Evolutionary conservation across 2,888 invertebrate species (phyloP).

Genomic region (Phaedon cochleariae): DNA sequence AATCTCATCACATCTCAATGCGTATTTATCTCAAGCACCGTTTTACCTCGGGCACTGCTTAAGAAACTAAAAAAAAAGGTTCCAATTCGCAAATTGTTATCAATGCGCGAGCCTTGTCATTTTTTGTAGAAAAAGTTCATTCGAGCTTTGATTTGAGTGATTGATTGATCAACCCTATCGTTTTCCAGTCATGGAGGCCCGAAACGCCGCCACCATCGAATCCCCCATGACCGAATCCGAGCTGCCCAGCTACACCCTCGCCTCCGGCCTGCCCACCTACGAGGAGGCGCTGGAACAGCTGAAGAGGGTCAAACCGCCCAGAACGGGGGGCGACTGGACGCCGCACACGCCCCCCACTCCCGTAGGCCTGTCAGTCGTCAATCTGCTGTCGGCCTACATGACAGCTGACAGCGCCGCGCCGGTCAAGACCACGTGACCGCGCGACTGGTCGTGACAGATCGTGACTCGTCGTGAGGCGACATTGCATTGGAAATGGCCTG

Average conservation of each 20-base stretch:
- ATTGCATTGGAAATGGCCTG: background rate
- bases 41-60: no score
- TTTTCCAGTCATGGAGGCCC: constrained; percentile 62
- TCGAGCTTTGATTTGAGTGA: no score
- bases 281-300: constrained; percentile 71
- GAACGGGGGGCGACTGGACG: constrained; percentile 44
- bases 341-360: constrained; percentile 53
- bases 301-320: constrained; percentile 57
- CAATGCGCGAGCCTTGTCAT: no score
- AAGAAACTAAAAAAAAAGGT: no score
- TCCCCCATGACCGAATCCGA: constrained; percentile 61
- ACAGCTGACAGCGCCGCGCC: background rate
- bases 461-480: no score
- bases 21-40: no score
- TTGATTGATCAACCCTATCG: no score
- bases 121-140: no score
- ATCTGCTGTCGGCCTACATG: constrained; percentile 52
- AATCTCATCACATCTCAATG: no score
- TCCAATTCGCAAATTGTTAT: no score
- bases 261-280: constrained; percentile 72
- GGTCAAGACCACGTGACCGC: no score
- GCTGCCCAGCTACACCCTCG: constrained; percentile 71
- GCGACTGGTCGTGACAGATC: no score
- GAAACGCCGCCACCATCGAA: constrained; percentile 52
- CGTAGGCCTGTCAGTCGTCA: constrained; percentile 55